These are phyloP conservation scores for Bimastos eiseni DNA, from an alignment of 2,888 invertebrate species.

Conservation along the genomic window DNA sequence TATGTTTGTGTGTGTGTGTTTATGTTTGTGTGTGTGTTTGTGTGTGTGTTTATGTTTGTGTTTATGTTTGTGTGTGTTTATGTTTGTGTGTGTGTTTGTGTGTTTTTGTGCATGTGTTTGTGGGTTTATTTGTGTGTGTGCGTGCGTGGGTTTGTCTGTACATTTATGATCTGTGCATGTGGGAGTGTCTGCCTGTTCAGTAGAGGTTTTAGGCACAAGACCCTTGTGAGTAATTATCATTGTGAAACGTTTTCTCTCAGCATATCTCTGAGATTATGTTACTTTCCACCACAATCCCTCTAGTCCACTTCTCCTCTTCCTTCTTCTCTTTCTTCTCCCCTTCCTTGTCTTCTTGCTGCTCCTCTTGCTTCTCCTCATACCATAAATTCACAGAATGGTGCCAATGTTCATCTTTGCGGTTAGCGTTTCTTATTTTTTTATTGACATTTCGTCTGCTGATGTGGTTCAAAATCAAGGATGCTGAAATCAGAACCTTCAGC, in stretches of 20 bases:
- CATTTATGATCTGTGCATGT: not conserved
- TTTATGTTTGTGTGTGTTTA: not conserved
- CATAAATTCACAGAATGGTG: too few species aligned
- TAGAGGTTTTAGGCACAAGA: not conserved
- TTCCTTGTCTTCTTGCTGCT: too few species aligned
- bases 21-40: not conserved
- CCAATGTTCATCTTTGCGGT: too few species aligned
- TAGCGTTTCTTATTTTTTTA: too few species aligned
- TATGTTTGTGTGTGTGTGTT: not conserved
- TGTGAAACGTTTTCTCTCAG: not conserved
- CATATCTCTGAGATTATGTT: not conserved
- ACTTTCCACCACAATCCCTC: not conserved
- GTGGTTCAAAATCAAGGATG: not conserved
- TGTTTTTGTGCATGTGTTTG: not conserved
- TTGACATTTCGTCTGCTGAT: not conserved
- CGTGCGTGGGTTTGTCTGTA: too few species aligned
- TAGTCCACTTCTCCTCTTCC: not conserved
- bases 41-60: too few species aligned
- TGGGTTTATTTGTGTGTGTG: too few species aligned
- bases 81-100: not conserved
- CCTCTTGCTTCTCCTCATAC: too few species aligned
- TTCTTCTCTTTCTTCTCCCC: not conserved
- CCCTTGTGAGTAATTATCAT: not conserved
- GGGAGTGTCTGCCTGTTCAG: not conserved
- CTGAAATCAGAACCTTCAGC: not conserved